Evolutionary conservation across 2,888 invertebrate species (phyloP).

Genomic region (Molorchus minor): DNA sequence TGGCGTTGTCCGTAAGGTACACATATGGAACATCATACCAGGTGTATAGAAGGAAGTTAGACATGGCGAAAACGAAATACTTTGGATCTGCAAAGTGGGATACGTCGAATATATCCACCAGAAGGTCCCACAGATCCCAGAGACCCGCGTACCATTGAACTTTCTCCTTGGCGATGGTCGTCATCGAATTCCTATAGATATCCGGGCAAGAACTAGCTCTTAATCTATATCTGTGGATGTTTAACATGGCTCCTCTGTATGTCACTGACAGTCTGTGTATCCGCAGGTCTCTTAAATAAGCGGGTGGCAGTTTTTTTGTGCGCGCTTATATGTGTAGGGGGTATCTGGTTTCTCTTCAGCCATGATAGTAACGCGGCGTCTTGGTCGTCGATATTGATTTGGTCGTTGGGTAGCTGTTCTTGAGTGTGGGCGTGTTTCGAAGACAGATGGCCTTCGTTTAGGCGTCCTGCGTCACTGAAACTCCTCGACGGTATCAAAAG

Average conservation of each 20-base stretch:
- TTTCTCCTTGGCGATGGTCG: constrained; percentile 83
- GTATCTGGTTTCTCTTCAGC: constrained; percentile 66
- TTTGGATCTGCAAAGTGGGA: constrained; percentile 79
- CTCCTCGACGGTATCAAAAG: constrained; percentile 76
- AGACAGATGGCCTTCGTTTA: constrained; percentile 61
- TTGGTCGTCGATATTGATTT: constrained; percentile 35
- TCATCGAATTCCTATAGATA: constrained; percentile 87
- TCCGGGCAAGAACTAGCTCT: constrained; percentile 91
- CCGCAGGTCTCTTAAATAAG: constrained; percentile 77
- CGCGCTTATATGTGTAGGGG: constrained; percentile 55
- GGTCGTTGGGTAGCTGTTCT: constrained; percentile 53
- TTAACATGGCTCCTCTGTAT: constrained; percentile 86
- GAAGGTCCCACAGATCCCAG: constrained; percentile 80
- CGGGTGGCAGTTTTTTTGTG: constrained; percentile 64
- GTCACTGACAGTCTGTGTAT: constrained; percentile 82
- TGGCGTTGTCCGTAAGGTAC: constrained; percentile 84
- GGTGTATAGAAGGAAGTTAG: constrained; percentile 89
- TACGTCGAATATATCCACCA: constrained; percentile 82
- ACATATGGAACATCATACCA: constrained; percentile 96
- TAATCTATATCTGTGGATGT: constrained; percentile 81
- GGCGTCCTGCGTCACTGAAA: constrained; percentile 73
- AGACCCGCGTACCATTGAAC: constrained; percentile 78
- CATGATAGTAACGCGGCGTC: constrained; percentile 67
- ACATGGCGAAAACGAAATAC: constrained; percentile 82
- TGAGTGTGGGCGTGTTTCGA: constrained; percentile 55